Conservation (phyloP, 1,140 invertebrate genomes). For the Drosophila parabipectinata region DNA sequence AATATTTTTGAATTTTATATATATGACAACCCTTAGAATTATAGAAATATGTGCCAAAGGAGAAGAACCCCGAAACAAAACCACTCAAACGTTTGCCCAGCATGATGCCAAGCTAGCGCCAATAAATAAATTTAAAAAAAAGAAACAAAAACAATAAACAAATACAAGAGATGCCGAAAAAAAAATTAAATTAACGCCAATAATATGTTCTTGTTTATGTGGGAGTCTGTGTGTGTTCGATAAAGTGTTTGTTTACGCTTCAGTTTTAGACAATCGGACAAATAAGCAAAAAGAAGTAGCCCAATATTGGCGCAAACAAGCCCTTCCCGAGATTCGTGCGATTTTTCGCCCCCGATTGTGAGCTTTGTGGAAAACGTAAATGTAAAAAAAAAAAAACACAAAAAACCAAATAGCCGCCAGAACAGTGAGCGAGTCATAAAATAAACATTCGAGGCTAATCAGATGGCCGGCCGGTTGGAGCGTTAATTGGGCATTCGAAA, state of each 20-base stretch:
- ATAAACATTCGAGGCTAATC: constrained; percentile 71
- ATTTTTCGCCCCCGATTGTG: constrained; percentile 62
- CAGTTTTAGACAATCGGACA: constrained; percentile 38
- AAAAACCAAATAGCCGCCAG: constrained; percentile 9
- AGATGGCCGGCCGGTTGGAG: constrained; percentile 32
- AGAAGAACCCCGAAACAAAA: constrained; percentile 2
- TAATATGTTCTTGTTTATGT: constrained; percentile 18
- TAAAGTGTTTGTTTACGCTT: constrained; percentile 40
- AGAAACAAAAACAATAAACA: constrained; percentile 26
- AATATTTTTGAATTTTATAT: not conserved
- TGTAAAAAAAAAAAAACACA: constrained; percentile 17
- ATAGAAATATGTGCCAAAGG: constrained; percentile 29
- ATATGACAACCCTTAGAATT: constrained; percentile 14
- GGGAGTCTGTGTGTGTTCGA: constrained; percentile 33
- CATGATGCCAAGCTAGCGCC: constrained; percentile 11
- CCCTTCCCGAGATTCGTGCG: constrained; percentile 43
- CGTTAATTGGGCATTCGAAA: constrained; percentile 56
- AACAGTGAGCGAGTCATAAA: constrained; percentile 63
- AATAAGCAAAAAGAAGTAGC: constrained; percentile 42
- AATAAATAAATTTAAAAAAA: constrained; percentile 8
- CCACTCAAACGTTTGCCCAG: constrained; percentile 3
- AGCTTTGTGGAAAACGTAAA: constrained; percentile 1
- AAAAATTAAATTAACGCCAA: constrained; percentile 24
- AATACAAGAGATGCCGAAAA: constrained; percentile 6
- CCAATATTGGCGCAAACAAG: constrained; percentile 45